phyloP scores from a whole-genome alignment of 2,797 vertebrate species.

The Vespertilio murinus region DNA sequence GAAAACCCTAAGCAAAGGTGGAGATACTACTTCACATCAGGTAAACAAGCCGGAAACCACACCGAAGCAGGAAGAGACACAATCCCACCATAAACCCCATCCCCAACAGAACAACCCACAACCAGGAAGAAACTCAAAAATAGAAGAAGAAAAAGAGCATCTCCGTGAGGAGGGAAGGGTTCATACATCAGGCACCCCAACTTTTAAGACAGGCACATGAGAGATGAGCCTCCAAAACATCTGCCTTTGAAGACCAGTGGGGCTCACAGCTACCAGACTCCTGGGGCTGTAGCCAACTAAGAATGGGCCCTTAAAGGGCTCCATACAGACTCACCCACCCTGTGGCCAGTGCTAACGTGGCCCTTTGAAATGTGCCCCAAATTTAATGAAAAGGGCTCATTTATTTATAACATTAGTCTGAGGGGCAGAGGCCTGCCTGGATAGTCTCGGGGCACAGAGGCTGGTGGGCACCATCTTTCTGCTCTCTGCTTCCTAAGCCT shows the following conservation, averaged over 20 bases:
- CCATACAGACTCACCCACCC: not conserved
- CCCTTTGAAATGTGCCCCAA: not conserved
- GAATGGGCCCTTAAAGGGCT: not conserved
- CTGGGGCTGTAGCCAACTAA: not conserved
- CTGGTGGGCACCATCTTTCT: not conserved
- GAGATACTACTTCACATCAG: not conserved
- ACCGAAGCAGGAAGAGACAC: not conserved
- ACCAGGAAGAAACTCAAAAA: not conserved
- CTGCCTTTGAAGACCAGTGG: not conserved
- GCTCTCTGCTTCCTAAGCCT: not conserved
- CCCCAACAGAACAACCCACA: not conserved
- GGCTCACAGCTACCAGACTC: not conserved
- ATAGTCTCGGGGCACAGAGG: not conserved
- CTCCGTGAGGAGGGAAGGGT: not conserved
- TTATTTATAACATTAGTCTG: not conserved
- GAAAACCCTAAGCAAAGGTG: not conserved
- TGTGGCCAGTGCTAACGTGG: not conserved
- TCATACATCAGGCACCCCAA: not conserved
- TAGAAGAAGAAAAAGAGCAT: not conserved
- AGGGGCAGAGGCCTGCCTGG: not conserved
- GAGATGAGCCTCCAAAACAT: not conserved
- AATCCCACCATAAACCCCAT: not conserved
- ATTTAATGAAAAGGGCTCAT: not conserved
- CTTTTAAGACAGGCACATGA: not conserved
- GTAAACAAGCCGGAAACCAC: not conserved